Evolutionary conservation across 1,140 invertebrate species (phyloP), one percentile per base, ranked within the genome.

Genomic region (Adoxophyes honmai): DNA sequence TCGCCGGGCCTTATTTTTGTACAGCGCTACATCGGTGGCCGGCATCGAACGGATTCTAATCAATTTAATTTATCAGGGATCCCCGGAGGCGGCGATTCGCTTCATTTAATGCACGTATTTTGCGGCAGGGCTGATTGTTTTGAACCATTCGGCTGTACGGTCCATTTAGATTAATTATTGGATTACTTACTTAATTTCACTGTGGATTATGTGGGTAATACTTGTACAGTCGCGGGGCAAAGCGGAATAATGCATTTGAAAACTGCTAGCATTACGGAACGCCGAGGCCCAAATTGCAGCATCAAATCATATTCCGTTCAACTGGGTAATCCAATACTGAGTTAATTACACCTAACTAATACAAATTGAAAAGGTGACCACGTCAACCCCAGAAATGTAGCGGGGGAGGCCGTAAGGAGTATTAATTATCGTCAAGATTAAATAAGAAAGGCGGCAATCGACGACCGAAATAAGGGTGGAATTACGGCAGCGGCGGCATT

Each of bases 151-250:
- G 77, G 76, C 75, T 88, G 81, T 84, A 86, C 83, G 85, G 83
- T 86, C 83, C 83, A 88, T 88, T 88, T 86, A 86, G 85, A 88
- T 88, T 88, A 88, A 88, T 88, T 86, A 88, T 88, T 81, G 83
- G 85, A 88, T 88, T 86, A 88, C 85, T 86, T 88, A 82, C 85
- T 86, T 88, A 82, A 88, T 88, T 88, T 86, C 66, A 77, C 59
- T 64, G 74, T 63, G 77, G 76, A 80, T 77, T 77, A 81, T 80
- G 74, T 76, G 72, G 66, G 69, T 65, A 51, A 59, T 59, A 69
- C 33, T 34, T 52, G 34, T 28, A 52, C 51, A 15, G 28, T 52
- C 15, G 7, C 13, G 42, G n/a, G 3, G 4, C 42, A 48, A 16
- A 48, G 21, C 18, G 7, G 39, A 8, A n/a, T 28, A 52, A 10